Conservation (phyloP, 2,888 invertebrate genomes). For the Germaria angustata region DNA sequence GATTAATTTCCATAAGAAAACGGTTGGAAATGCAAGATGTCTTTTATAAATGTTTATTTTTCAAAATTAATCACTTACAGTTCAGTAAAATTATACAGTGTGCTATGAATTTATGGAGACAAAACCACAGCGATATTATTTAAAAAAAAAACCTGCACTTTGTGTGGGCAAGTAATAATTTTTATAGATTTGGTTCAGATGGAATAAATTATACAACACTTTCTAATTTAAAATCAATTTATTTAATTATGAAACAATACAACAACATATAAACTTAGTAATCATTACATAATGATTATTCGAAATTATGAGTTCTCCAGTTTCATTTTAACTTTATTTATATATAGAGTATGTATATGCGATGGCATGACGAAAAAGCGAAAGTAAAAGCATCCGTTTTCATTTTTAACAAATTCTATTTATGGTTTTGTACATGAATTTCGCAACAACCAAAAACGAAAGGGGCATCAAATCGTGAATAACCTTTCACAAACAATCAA, state of each 20-base stretch:
- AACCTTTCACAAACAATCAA: background rate
- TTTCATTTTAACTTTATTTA: background rate
- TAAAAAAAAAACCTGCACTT: background rate
- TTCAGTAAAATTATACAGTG: background rate
- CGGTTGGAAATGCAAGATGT: constrained; percentile 2
- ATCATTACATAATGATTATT: background rate
- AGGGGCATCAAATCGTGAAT: constrained; percentile 3
- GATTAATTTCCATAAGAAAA: constrained; percentile 24
- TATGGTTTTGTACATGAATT: background rate
- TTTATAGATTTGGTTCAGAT: no score
- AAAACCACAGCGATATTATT: background rate
- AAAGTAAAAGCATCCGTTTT: constrained; percentile 20
- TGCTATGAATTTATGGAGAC: background rate
- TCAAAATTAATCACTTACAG: background rate
- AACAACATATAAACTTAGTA: no score
- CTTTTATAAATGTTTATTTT: background rate
- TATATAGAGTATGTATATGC: background rate
- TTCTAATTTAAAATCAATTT: constrained; percentile 28
- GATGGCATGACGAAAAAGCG: background rate
- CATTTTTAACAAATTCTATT: constrained; percentile 17
- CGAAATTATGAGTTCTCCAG: background rate
- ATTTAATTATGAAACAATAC: background rate
- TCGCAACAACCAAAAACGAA: background rate
- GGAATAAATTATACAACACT: constrained; percentile 26
- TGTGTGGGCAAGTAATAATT: no score